phyloP scores from a whole-genome alignment of 2,888 invertebrate genomes.

The Scaptomyza caliginosa region DNA sequence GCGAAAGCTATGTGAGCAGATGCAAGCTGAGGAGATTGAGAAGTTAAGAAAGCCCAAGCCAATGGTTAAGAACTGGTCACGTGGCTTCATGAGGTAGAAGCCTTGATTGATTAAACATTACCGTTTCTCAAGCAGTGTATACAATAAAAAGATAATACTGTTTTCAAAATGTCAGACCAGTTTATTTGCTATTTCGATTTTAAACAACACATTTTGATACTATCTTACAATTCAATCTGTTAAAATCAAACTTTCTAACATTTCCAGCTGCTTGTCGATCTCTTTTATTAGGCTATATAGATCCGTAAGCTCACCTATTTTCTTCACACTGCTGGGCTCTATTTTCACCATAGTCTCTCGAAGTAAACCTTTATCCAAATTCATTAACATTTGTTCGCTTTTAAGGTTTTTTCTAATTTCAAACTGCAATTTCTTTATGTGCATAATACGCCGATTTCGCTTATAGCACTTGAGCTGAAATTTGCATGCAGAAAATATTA shows the following conservation, averaged over 20 bases:
- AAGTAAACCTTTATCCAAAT: slow-evolving; percentile 10
- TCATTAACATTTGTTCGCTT: slow-evolving; percentile 21
- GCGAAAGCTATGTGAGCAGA: slow-evolving; percentile 88
- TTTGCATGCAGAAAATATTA: slow-evolving; percentile 18
- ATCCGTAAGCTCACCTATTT: slow-evolving; percentile 9
- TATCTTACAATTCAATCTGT: background rate
- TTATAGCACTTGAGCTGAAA: slow-evolving; percentile 9
- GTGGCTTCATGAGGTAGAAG: slow-evolving; percentile 85
- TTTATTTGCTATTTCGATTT: slow-evolving; percentile 20
- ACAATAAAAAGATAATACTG: slow-evolving; percentile 22
- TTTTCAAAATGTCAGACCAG: slow-evolving; percentile 2
- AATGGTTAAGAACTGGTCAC: slow-evolving; percentile 87
- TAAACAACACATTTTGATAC: slow-evolving; percentile 10
- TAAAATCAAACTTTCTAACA: slow-evolving; percentile 9
- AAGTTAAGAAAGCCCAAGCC: slow-evolving; percentile 85
- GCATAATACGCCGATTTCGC: slow-evolving; percentile 1
- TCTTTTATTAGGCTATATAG: slow-evolving; percentile 6
- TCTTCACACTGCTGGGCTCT: background rate
- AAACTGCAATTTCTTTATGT: slow-evolving; percentile 29
- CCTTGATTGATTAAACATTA: slow-evolving; percentile 2
- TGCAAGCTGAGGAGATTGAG: slow-evolving; percentile 86
- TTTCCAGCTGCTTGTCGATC: slow-evolving; percentile 19
- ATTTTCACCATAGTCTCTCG: slow-evolving; percentile 14
- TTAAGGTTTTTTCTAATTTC: slow-evolving; percentile 40
- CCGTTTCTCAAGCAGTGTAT: slow-evolving; percentile 17